Base-by-base conservation (phyloP, 2,113 vertebrate genomes). In the Cromileptes altivelis region DNA sequence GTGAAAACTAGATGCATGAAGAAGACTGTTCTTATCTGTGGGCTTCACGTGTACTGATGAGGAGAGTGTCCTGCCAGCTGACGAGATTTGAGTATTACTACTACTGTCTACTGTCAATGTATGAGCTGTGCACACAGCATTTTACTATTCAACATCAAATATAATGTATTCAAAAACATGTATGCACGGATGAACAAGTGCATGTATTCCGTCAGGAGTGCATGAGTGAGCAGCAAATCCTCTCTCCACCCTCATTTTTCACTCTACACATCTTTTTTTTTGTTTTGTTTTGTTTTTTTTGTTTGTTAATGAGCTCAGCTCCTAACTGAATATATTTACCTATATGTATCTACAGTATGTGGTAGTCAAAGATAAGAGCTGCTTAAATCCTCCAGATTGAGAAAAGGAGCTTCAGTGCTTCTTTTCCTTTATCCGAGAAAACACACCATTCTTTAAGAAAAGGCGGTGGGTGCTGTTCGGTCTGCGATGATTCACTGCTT, bases 91-190 rank as follows among this genome's bases (percentile, higher is more conserved):
- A 37, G 33, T 30, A 37, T 37, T n/a, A n/a, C n/a, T n/a, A n/a
- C n/a, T n/a, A n/a, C n/a, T n/a, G n/a, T n/a, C 17, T 49, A 3
- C 17, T 37, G 27, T 61, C n/a, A 61, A 53, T 25, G 6, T 53
- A 47, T 52, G 40, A 68, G 50, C 67, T 6, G 9, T 18, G 23
- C 30, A 62, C 75, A 68, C 30, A 47, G n/a, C 17, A 18, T 53
- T 67, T 50, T 2, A 2, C 27, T 52, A 6, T 82, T 81, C 27
- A 25, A 58, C 68, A 70, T 49, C 18, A 73, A 78, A 52, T 0
- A 1, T 47, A 64, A 80, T 61, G 55, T 17, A 73, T 85, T 21
- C 14, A 80, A 62, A 78, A 71, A 72, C 68, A 57, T 53, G 45
- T n/a, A 42, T 70, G 52, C 69, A 40, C 1, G 55, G 11, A 53